Conservation (phyloP, 1,140 invertebrate species). For the Drosophila nasuta region DNA sequence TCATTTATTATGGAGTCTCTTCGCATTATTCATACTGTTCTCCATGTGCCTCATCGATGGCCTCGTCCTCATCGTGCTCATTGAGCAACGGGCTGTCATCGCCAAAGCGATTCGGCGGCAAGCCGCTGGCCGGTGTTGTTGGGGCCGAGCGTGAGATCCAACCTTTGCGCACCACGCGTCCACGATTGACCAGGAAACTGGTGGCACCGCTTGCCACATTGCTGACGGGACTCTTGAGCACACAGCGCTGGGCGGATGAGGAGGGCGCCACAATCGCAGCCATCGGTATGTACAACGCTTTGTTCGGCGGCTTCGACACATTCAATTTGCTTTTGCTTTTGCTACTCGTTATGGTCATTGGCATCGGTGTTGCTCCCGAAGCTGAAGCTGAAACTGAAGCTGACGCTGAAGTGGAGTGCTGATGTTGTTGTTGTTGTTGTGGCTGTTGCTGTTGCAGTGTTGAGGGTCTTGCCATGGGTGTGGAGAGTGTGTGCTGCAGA, state of each 20-base stretch:
- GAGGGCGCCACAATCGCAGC: conserved; percentile 46
- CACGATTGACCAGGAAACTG: conserved; percentile 71
- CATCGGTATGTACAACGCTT: conserved; percentile 82
- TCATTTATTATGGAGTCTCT: background rate
- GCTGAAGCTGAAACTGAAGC: background rate
- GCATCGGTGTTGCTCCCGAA: background rate
- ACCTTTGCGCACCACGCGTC: conserved; percentile 83
- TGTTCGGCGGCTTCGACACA: conserved; percentile 69
- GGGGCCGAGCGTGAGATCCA: conserved; percentile 91
- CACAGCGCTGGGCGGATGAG: conserved; percentile 62
- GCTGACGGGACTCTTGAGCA: conserved; percentile 78
- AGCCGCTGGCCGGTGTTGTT: conserved; percentile 88
- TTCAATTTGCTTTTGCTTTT: conserved; percentile 72
- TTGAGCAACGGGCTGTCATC: conserved; percentile 87
- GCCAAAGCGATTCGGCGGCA: conserved; percentile 85
- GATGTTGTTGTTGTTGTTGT: conserved; percentile 21
- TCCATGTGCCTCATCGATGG: conserved; percentile 68
- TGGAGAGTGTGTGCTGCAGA: conserved; percentile 70
- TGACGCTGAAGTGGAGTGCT: conserved; percentile 9
- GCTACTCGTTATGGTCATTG: conserved; percentile 9
- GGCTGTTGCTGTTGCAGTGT: conserved; percentile 22
- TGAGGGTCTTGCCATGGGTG: conserved; percentile 46
- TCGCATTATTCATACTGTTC: background rate
- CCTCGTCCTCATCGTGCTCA: conserved; percentile 86
- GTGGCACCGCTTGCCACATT: conserved; percentile 73